A percentile compares a stretch with the other conserved stretches of the same genome.
Evolutionary conservation across 2,797 vertebrate genomes (phyloP).

Genomic region (Channallabes apus): DNA sequence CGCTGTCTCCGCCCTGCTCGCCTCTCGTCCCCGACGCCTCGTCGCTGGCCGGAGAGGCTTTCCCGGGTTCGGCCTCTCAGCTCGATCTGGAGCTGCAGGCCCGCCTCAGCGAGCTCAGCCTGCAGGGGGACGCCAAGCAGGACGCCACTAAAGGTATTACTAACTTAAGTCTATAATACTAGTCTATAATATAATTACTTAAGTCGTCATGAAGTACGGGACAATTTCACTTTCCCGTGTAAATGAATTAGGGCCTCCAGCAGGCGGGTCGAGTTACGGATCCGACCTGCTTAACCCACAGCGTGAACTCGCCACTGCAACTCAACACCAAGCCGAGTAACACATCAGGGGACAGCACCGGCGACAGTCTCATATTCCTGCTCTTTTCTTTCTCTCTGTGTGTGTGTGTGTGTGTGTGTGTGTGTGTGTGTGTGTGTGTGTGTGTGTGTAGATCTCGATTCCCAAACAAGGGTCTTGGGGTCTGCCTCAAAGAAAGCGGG

Average conservation of each 20-base stretch:
- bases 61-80: conserved; percentile 67
- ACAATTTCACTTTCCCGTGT: neutral
- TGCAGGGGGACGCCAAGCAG: conserved; percentile 66
- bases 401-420: conserved; percentile 9
- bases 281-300: conserved; percentile 3
- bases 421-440: conserved; percentile 32
- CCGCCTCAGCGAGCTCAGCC: conserved; percentile 76
- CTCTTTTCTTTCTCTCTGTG: neutral
- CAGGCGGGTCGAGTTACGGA: conserved; percentile 31
- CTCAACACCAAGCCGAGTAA: conserved; percentile 47
- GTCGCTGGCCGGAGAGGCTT: conserved; percentile 82
- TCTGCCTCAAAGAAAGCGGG: conserved; percentile 79
- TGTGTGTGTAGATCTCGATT: conserved; percentile 57
- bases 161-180: too few relatives aligned
- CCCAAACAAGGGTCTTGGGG: conserved; percentile 63
- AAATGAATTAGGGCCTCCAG: neutral
- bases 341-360: conserved; percentile 39
- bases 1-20: conserved; percentile 92
- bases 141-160: conserved; percentile 55
- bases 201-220: too few relatives aligned
- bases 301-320: conserved; percentile 40
- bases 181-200: too few relatives aligned
- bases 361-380: conserved; percentile 57
- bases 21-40: conserved; percentile 81
- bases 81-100: conserved; percentile 78